Base-by-base conservation (phyloP, 2,888 invertebrate species). In the Agrilus biguttatus region DNA sequence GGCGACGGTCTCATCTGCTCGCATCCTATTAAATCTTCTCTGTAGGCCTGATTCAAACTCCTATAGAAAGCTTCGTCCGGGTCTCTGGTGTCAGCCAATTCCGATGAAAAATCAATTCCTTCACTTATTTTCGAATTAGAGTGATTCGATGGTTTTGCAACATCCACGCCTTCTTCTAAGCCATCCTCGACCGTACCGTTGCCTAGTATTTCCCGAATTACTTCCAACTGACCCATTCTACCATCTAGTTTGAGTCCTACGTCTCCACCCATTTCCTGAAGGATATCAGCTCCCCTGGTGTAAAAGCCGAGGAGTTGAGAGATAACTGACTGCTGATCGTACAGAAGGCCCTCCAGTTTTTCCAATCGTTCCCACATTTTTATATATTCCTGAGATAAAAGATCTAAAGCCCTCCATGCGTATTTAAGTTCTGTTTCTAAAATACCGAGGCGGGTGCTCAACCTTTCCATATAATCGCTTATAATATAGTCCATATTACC, bases 331-430 rank as follows among this genome's bases (percentile, higher is more conserved):
- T 91, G 91, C 63, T 92, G 92, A 60, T 91, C 90, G 62, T 83
- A 79, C 3, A 91, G 75, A 47, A 91, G 74, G 17, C 84, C 78
- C 62, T 92, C 91, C 23, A 92, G 69, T 63, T 90, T 86, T 59
- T 92, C 91, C 46, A 92, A 69, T 37, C 90, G 73, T 58, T 87
- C 86, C 90, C 91, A 92, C 84, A 92, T 92, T 62, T 88, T 85
- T 41, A 90, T 85, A 58, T 91, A 92, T 62, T 92, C 92, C 58
- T 87, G 87, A 34, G 89, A 89, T 32, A 92, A 75, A 41, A 92
- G 72, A 61, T 92, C 91, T 43, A 92, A 71, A 3, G 91, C 90
- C 50, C 90, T 75, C 91, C 91, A 92, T 14, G 92, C 91, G 60
- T 89, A 90, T 59, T 89, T 85, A 39, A 92, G 72, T 66, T 92